Evolutionary conservation across 1,140 invertebrate genomes (phyloP), one percentile per base, ranked within the genome.

Genomic region (Lutraria rhynchaena): DNA sequence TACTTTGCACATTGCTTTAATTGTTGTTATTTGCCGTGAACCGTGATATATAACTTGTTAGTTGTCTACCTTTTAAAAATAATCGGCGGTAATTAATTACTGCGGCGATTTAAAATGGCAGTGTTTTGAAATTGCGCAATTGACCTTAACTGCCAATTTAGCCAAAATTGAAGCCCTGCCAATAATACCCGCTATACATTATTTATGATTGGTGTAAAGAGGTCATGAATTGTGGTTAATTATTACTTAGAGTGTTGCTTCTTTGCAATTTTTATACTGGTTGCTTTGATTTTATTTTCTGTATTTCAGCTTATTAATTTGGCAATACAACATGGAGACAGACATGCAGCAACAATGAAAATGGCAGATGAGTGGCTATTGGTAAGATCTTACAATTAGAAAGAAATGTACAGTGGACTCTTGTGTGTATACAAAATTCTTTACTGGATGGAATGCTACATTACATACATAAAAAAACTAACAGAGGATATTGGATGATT

Each of bases 361-460:
- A 93, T 96, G 89, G 97, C 97, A 22, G 94, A 96, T 89, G 98
- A 94, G 92, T 98, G 96, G 96, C 91, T 98, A 46, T 86, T 95
- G 65, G 91, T 91, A 86, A 84, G 86, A 77, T 78, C 9, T 33
- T n/a, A n/a, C n/a, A n/a, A n/a, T n/a, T n/a, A n/a, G n/a, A n/a
- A n/a, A n/a, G n/a, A n/a, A n/a, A n/a, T n/a, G n/a, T n/a, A n/a
- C n/a, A n/a, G n/a, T n/a, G n/a, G n/a, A n/a, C n/a, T n/a, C n/a
- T n/a, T n/a, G n/a, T n/a, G n/a, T n/a, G n/a, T n/a, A n/a, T n/a
- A n/a, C n/a, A n/a, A n/a, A n/a, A n/a, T n/a, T n/a, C n/a, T n/a
- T n/a, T n/a, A n/a, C n/a, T n/a, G n/a, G n/a, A n/a, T n/a, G n/a
- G n/a, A n/a, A n/a, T n/a, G n/a, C n/a, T n/a, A n/a, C n/a, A n/a